Conservation (phyloP, 2,113 vertebrate species). For the Phalacrocorax brasilianus region DNA sequence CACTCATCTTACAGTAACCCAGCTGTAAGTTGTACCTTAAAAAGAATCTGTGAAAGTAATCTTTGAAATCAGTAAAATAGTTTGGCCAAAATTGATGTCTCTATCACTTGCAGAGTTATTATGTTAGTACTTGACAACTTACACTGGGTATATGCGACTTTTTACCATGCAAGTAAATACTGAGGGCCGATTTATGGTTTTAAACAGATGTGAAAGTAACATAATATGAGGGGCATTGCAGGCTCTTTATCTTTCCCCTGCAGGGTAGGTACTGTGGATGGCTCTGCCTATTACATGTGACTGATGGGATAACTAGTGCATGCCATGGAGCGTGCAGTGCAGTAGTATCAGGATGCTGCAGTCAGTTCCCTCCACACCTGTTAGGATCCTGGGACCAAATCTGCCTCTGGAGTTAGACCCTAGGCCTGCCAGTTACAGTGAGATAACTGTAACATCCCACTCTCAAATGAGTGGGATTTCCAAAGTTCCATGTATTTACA, state of each 20-base stretch:
- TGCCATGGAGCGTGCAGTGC: rapidly evolving
- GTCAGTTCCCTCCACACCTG: neutral
- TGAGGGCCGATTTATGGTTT: neutral
- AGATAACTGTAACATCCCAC: neutral
- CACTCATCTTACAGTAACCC: neutral
- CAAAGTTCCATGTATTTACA: neutral
- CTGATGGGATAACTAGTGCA: neutral
- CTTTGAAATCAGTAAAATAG: neutral
- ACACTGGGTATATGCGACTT: neutral
- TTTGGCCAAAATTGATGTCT: neutral
- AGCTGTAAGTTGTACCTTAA: neutral
- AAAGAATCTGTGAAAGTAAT: neutral
- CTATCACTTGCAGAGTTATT: neutral
- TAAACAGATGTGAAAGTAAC: neutral
- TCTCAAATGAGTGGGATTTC: neutral
- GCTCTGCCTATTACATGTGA: neutral
- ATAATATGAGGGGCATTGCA: neutral
- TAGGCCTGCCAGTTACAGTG: neutral
- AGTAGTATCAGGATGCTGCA: neutral
- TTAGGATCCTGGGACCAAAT: neutral
- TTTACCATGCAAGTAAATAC: neutral
- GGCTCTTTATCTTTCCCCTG: neutral
- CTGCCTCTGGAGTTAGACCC: neutral
- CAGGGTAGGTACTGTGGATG: neutral
- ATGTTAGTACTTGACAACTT: neutral